Percentiles rank a stretch among this genome's conserved stretches.
Evolutionary conservation across 2,888 invertebrate species (phyloP).

Genomic region (Agonopterix subpropinquella): DNA sequence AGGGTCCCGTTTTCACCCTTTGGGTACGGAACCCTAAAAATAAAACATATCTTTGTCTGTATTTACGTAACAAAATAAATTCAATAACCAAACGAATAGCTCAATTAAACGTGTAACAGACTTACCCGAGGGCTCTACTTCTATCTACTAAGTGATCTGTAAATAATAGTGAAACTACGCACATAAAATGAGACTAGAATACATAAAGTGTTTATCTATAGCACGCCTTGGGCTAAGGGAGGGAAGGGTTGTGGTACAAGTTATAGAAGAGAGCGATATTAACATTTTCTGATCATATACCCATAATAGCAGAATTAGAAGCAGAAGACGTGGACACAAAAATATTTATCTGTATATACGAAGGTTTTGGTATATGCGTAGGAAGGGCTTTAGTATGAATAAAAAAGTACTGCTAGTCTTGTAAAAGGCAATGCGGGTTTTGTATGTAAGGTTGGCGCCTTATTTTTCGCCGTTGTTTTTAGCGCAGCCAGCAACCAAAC

Average conservation of each 20-base stretch:
- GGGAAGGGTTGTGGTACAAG: conserved; percentile 16
- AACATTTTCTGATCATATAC: not conserved
- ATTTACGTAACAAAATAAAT: conserved; percentile 6
- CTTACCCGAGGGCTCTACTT: conserved; percentile 18
- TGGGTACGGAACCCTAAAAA: no score
- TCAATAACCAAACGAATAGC: not conserved
- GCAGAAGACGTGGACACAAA: no score
- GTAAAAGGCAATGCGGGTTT: no score
- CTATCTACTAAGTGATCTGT: conserved; percentile 36
- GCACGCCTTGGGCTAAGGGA: conserved; percentile 50
- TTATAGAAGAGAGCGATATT: conserved; percentile 12
- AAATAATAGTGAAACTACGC: conserved; percentile 50
- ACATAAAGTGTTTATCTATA: conserved; percentile 63
- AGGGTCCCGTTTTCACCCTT: no score
- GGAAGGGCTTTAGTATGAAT: no score
- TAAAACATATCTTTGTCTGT: not conserved
- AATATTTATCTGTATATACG: no score
- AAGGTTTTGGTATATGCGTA: no score
- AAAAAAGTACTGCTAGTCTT: no score
- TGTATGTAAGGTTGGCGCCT: no score
- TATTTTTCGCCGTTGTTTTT: no score
- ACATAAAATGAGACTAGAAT: conserved; percentile 46
- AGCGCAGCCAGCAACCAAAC: no score
- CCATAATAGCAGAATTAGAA: no score
- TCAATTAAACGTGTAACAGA: not conserved